Evolutionary conservation across 2,797 vertebrate species (phyloP), one percentile per base, ranked within the genome.

Genomic region (Peromyscus eremicus): DNA sequence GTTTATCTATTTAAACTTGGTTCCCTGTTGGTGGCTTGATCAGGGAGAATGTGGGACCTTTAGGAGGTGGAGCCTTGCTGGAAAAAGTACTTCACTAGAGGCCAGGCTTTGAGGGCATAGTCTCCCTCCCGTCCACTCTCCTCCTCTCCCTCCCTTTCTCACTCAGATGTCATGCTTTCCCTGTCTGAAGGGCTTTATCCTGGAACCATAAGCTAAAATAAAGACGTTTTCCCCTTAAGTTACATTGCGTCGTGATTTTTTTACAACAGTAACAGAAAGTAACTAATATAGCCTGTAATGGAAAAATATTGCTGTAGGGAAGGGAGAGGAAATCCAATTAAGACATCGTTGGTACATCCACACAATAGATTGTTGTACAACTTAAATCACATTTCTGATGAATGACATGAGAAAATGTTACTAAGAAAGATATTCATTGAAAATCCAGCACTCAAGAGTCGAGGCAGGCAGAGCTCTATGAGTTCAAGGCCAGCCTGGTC

Each of bases 371-470:
- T 46, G 27, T 57, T 80, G 1, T 79, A 6, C 85, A 13, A 37
- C 29, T 93, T 88, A 71, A 80, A 84, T 85, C 40, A 13, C 66
- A 71, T 81, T 91, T 91, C 71, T 94, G 81, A 92, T 92, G 55
- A 79, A 34, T 92, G 86, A 88, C 32, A 40, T 37, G 19, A 37
- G 43, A 32, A 97, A 86, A 79, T 83, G 40, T 62, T 82, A 86
- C 77, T 55, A 77, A 70, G 81, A 92, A 96, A 96, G 32, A 43
- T n/a, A 80, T n/a, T 8, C 60, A 3, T 87, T 95, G 68, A 96
- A 87, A 92, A 82, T 29, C 14, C 14, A 66, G 29, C 64, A 66
- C 27, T 14, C 64, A 66, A 29, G 62, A 64, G 62, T 10, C 62
- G 27, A 64, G 29, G 62, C 11, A 64, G 64, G 13, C 5, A 68